Evolutionary conservation across 2,888 invertebrate species (phyloP).

Genomic region (Andrena praecox): DNA sequence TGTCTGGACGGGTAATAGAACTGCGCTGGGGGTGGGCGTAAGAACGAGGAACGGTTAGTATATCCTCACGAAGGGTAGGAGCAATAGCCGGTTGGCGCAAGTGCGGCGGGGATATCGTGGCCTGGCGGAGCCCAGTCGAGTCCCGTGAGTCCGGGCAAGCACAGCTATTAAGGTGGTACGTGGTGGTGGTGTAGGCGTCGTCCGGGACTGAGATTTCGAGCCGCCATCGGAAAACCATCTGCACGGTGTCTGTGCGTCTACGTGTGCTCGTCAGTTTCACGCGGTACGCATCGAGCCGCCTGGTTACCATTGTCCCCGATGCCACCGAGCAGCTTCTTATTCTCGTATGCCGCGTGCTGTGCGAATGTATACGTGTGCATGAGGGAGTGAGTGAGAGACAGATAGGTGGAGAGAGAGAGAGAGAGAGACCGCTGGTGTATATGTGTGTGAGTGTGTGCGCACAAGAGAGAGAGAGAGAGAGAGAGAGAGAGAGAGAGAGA

Average conservation of each 20-base stretch:
- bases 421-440: background rate
- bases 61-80: conserved; percentile 59
- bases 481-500: background rate
- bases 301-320: background rate
- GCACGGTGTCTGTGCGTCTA: conserved; percentile 48
- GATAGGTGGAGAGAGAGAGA: background rate
- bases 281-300: conserved; percentile 49
- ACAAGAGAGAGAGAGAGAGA: conserved; percentile 12
- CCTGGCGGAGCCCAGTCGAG: conserved; percentile 81
- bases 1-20: conserved; percentile 66
- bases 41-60: conserved; percentile 70
- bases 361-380: conserved; percentile 50
- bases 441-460: conserved; percentile 26
- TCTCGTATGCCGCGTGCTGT: conserved; percentile 70
- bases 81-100: conserved; percentile 70
- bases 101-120: conserved; percentile 71
- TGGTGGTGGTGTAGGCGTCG: conserved; percentile 76
- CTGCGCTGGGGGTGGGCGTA: conserved; percentile 67
- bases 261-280: conserved; percentile 34
- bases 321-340: conserved; percentile 43
- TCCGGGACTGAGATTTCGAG: conserved; percentile 68
- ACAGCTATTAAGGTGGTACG: conserved; percentile 72
- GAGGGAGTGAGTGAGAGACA: conserved; percentile 10
- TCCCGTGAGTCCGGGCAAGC: conserved; percentile 84
- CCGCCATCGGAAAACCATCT: conserved; percentile 61